A percentile compares a stretch with the other conserved stretches of the same genome.
These are phyloP conservation scores for Caenorhabditis sp. DNA, from an alignment of 2,888 invertebrate genomes.

Conservation along the genomic window DNA sequence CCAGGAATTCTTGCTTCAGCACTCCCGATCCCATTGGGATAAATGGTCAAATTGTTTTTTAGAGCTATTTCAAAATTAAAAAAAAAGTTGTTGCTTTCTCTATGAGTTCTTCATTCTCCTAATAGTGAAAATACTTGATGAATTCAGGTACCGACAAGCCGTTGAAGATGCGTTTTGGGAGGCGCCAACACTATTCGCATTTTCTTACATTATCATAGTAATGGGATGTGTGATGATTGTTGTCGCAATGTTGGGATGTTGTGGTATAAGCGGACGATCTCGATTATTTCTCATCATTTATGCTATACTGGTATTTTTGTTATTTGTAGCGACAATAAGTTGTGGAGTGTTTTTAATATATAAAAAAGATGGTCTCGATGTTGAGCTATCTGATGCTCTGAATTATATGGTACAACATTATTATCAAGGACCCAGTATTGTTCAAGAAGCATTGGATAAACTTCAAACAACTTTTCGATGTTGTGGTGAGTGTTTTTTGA, in stretches of 20 bases:
- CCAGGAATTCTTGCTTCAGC: no score
- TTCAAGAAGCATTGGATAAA: conserved; percentile 68
- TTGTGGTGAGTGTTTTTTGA: conserved; percentile 50
- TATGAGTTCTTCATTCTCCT: no score
- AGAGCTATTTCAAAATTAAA: no score
- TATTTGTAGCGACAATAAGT: conserved; percentile 62
- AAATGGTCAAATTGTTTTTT: no score
- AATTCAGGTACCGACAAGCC: conserved; percentile 62
- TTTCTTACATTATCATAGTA: conserved; percentile 69
- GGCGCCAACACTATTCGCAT: conserved; percentile 66
- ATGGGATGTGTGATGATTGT: conserved; percentile 65
- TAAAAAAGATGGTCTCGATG: conserved; percentile 68
- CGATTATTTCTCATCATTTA: conserved; percentile 60
- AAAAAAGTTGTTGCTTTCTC: no score
- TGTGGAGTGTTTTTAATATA: conserved; percentile 66
- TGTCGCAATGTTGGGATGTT: conserved; percentile 67
- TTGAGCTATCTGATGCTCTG: conserved; percentile 68
- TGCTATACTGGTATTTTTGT: conserved; percentile 53
- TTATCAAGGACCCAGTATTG: conserved; percentile 67
- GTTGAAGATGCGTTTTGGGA: conserved; percentile 69
- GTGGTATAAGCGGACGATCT: conserved; percentile 59
- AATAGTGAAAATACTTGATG: no score
- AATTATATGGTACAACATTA: conserved; percentile 71
- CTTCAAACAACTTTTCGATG: conserved; percentile 68
- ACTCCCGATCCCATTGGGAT: no score